Evolutionary conservation across 2,113 vertebrate genomes (phyloP).

Genomic region (Eulemur rufifrons): DNA sequence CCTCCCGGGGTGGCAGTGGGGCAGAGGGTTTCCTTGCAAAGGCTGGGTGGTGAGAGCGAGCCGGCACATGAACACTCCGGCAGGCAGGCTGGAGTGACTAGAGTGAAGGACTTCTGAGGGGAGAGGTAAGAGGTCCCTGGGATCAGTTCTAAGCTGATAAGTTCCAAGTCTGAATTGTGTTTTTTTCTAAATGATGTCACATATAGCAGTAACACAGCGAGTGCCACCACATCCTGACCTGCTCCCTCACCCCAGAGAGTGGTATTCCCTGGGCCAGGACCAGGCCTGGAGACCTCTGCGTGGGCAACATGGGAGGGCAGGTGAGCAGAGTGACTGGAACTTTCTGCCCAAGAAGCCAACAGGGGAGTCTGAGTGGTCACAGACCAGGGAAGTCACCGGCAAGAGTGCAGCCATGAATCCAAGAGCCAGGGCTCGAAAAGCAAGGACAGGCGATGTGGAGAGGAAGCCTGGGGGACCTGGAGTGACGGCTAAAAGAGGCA

Average conservation of each 20-base stretch:
- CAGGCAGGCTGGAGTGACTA: background rate
- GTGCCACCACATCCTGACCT: background rate
- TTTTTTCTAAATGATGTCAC: background rate
- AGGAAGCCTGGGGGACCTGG: too few relatives aligned
- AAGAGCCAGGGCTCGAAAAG: too few relatives aligned
- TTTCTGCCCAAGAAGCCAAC: background rate
- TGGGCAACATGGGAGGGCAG: background rate
- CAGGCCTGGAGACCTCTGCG: background rate
- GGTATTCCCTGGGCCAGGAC: background rate
- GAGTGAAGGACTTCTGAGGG: background rate
- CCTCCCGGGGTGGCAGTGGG: background rate
- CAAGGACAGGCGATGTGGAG: fast-evolving
- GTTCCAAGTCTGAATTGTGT: background rate
- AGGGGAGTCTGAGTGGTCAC: background rate
- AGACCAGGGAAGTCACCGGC: background rate
- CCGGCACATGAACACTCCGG: too few relatives aligned
- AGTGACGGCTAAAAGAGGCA: background rate
- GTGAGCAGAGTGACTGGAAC: background rate
- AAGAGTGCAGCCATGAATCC: background rate
- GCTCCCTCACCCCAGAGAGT: background rate
- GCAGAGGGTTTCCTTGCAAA: background rate
- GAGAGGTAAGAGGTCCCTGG: background rate
- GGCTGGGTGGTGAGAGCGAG: background rate
- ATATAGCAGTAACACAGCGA: background rate
- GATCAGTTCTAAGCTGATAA: background rate